A percentile compares a stretch with the other conserved stretches of the same genome.
Conservation (phyloP, 2,888 invertebrate species). For the Hyles lineata region DNA sequence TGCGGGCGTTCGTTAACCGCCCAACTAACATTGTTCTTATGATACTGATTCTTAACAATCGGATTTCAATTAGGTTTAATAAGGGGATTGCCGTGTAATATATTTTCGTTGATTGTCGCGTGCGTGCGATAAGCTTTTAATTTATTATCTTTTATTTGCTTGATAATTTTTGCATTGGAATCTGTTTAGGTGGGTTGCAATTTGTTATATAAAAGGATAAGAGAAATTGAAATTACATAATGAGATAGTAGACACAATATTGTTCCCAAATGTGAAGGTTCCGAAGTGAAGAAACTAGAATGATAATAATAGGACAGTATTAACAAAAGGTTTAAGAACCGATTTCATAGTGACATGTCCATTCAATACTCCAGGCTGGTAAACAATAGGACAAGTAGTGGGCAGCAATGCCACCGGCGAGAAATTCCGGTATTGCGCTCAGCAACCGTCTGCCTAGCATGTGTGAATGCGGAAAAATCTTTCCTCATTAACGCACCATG, state of each 20-base stretch:
- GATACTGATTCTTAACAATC: slow-evolving; percentile 22
- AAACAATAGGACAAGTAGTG: neutral
- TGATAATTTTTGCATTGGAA: neutral
- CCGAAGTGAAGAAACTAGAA: no score
- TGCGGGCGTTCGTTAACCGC: slow-evolving; percentile 15
- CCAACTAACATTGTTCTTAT: slow-evolving; percentile 16
- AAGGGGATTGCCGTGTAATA: slow-evolving; percentile 7
- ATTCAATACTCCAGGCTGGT: no score
- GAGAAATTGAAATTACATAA: no score
- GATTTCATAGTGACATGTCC: no score
- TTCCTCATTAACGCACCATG: no score
- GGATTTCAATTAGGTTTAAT: slow-evolving; percentile 20
- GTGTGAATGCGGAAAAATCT: no score
- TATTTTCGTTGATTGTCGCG: neutral
- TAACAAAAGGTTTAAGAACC: no score
- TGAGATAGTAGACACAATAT: no score
- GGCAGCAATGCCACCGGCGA: neutral
- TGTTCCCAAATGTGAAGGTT: no score
- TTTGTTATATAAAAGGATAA: no score
- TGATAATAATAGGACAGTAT: no score
- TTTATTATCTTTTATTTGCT: neutral
- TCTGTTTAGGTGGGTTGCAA: neutral
- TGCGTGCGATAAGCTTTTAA: slow-evolving; percentile 4
- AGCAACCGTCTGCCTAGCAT: neutral
- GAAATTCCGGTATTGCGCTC: neutral